Conservation (phyloP, 23 tunicate species). For the Styela clava region DNA sequence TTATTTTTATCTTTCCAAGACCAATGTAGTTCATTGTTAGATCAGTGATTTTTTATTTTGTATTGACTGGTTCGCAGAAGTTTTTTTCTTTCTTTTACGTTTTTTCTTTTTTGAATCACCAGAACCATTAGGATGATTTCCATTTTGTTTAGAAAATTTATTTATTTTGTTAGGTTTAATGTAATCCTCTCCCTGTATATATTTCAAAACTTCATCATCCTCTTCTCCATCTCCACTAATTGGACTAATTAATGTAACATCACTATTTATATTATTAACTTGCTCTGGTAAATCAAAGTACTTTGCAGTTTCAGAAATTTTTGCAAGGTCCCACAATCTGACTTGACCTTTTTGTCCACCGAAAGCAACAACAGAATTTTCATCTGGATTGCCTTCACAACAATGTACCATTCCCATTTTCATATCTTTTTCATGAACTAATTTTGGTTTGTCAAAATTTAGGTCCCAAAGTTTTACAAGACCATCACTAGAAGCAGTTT, state of each 20-base stretch:
- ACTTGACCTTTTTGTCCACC: slow-evolving; percentile 77
- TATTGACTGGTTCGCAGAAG: too few relatives aligned
- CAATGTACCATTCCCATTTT: slow-evolving; percentile 86
- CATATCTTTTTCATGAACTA: slow-evolving; percentile 28
- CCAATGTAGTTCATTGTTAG: too few relatives aligned
- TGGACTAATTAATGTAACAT: not conserved
- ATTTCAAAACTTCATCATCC: slow-evolving; percentile 16
- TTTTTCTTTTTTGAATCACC: slow-evolving; percentile 2
- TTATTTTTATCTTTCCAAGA: too few relatives aligned
- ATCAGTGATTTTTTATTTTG: too few relatives aligned
- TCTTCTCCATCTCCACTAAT: slow-evolving; percentile 14
- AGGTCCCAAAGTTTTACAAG: slow-evolving; percentile 56
- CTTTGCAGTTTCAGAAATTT: not conserved
- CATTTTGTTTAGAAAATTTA: not conserved
- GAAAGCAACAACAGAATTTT: slow-evolving; percentile 28
- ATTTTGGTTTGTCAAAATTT: not conserved
- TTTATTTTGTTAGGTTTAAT: not conserved
- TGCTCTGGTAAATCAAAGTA: not conserved
- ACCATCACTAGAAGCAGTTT: slow-evolving; percentile 63
- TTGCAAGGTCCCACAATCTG: slow-evolving; percentile 34
- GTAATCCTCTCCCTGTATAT: slow-evolving; percentile 23
- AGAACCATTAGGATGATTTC: not conserved
- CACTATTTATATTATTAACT: not conserved
- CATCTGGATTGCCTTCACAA: slow-evolving; percentile 60
- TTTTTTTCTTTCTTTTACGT: slow-evolving; percentile 9